These are phyloP conservation scores for Chrosomus eos DNA, from an alignment of 2,797 vertebrate species.

Conservation along the genomic window DNA sequence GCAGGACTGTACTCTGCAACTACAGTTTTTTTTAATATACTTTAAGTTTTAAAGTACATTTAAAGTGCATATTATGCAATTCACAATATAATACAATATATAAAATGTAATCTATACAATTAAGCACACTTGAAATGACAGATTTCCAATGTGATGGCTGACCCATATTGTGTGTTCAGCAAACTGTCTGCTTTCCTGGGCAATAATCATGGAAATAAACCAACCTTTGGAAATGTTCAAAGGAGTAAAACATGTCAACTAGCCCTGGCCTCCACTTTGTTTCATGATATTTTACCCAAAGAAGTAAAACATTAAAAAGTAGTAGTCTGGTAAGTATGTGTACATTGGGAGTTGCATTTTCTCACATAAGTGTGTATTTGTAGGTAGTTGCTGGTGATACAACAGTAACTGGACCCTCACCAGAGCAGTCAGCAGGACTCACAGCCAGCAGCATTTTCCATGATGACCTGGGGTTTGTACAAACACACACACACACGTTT, in stretches of 20 bases:
- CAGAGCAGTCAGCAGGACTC: slow-evolving; percentile 80
- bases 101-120: no score
- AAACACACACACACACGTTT: not conserved
- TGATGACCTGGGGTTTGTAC: slow-evolving; percentile 90
- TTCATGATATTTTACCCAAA: no score
- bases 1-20: no score
- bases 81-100: no score
- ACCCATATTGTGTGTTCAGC: no score
- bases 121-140: not conserved
- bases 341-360: not conserved
- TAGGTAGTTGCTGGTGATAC: slow-evolving; percentile 90
- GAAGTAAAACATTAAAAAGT: no score
- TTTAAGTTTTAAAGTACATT: not conserved
- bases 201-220: no score
- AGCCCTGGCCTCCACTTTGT: no score
- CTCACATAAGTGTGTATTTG: slow-evolving; percentile 54
- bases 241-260: no score
- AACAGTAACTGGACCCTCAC: slow-evolving; percentile 87
- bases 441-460: slow-evolving; percentile 89
- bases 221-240: no score
- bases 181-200: no score
- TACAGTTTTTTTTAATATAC: not conserved
- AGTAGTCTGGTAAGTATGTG: not conserved
- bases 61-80: not conserved
- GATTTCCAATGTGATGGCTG: no score